Evolutionary conservation across 2,113 vertebrate genomes (phyloP), one percentile per base, ranked within the genome.

Genomic region (Odontesthes bonariensis): DNA sequence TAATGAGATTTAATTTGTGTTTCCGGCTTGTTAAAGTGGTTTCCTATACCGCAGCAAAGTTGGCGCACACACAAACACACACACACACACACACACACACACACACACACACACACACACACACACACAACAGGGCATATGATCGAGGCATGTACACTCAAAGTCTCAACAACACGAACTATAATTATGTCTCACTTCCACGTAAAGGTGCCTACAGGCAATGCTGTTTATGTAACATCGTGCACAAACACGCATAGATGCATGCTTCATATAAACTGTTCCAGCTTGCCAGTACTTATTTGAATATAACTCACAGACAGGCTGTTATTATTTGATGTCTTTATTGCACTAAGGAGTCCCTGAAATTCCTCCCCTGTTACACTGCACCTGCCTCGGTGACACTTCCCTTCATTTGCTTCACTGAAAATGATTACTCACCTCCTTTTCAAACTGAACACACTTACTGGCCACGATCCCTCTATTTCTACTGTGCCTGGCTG

Each of bases 151-250:
- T 57, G 79, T 67, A 69, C 64, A 66, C 51, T 61, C 32, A 57
- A 59, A 57, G 31, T 20, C 14, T 23, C 81, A 53, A 61, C 27
- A 20, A 53, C 63, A 42, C 69, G 78, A 59, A 69, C 81, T 81
- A 56, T 86, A 75, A 84, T 89, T 91, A 69, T 31, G 64, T 54
- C 54, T 68, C 52, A 66, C 68, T 58, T 61, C 19, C 55, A 75
- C 19, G 75, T 55, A 4, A 19, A 60, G 56, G 53, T 4, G 63
- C 85, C 83, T 68, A 8, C n/a, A 1, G 82, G 73, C 57, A 31
- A 31, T 13, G 27, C 52, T 63, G 22, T 79, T 63, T 75, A 32
- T 33, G 55, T 57, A 57, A 35, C 33, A 12, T 12, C 22, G 27
- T 19, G 5, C 32, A 17, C 35, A 38, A 38, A 10, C 6, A 10